These are phyloP conservation scores for Periplaneta americana DNA, from an alignment of 1,140 invertebrate genomes.

Conservation along the genomic window DNA sequence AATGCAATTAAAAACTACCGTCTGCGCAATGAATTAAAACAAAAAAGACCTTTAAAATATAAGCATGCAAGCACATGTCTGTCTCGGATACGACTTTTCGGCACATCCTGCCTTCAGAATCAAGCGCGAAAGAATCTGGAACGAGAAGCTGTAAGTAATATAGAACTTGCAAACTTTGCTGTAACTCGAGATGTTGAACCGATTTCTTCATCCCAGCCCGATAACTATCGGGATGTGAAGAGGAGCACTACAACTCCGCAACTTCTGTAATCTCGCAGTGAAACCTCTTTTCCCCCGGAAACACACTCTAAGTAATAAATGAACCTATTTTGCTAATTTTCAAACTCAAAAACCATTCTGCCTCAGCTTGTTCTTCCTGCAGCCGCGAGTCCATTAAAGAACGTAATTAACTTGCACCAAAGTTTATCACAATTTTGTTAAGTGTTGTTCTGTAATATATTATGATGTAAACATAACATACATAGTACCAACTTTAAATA, in stretches of 20 bases:
- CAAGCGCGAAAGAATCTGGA: not conserved
- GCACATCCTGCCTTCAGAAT: not conserved
- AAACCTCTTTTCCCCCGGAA: not conserved
- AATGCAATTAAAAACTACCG: too few species aligned
- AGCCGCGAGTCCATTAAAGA: not conserved
- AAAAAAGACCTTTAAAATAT: too few species aligned
- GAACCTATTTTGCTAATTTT: not conserved
- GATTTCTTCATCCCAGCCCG: not conserved
- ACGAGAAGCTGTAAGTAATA: not conserved
- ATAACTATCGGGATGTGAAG: not conserved
- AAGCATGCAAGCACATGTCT: too few species aligned
- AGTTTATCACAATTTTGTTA: not conserved
- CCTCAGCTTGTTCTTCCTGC: not conserved
- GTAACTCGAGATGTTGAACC: not conserved
- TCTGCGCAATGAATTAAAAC: too few species aligned
- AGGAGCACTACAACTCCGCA: not conserved
- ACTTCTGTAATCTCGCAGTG: not conserved
- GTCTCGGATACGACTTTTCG: too few species aligned
- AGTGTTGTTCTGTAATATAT: not conserved
- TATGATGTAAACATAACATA: not conserved
- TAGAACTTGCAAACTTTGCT: not conserved
- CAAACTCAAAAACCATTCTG: not conserved
- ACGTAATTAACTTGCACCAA: not conserved
- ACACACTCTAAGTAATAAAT: not conserved
- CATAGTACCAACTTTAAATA: not conserved